These are phyloP conservation scores for Ephydatia muelleri DNA, from an alignment of 37 sponge, comb jelly and placozoan genomes.

Conservation along the genomic window DNA sequence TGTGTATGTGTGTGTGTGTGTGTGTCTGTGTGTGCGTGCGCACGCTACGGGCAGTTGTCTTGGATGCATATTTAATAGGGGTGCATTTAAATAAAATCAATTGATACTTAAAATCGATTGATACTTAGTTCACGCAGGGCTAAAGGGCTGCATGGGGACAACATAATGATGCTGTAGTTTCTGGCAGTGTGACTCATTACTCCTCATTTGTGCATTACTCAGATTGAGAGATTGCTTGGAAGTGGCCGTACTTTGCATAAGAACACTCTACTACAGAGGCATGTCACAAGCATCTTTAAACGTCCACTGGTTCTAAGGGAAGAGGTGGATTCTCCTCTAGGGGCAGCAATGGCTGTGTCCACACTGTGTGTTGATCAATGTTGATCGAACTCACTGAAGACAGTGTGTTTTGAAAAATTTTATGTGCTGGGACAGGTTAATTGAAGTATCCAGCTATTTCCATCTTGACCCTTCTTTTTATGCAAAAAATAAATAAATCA, in stretches of 20 bases:
- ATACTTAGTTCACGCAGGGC: neutral
- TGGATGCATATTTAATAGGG: neutral
- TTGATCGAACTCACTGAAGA: no score
- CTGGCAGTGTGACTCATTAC: no score
- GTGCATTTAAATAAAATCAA: neutral
- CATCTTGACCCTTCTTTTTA: no score
- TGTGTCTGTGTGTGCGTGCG: neutral
- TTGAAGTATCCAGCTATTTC: no score
- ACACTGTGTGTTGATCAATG: neutral
- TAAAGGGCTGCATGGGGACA: neutral
- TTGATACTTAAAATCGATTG: neutral
- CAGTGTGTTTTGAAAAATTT: no score
- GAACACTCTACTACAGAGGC: conserved; percentile 51
- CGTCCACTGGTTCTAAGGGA: conserved; percentile 50
- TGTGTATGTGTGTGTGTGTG: no score
- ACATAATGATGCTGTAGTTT: neutral
- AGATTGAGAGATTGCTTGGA: conserved; percentile 62
- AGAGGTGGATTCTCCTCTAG: conserved; percentile 60
- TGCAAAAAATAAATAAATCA: no score
- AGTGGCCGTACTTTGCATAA: conserved; percentile 66
- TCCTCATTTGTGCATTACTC: neutral
- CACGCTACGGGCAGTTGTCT: neutral
- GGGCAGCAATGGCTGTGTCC: conserved; percentile 63
- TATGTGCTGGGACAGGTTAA: no score
- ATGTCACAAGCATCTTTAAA: conserved; percentile 44